Percentiles rank a stretch among this genome's conserved stretches.
These are phyloP conservation scores for Noctilio leporinus DNA, from an alignment of 2,113 vertebrate species.

Conservation along the genomic window DNA sequence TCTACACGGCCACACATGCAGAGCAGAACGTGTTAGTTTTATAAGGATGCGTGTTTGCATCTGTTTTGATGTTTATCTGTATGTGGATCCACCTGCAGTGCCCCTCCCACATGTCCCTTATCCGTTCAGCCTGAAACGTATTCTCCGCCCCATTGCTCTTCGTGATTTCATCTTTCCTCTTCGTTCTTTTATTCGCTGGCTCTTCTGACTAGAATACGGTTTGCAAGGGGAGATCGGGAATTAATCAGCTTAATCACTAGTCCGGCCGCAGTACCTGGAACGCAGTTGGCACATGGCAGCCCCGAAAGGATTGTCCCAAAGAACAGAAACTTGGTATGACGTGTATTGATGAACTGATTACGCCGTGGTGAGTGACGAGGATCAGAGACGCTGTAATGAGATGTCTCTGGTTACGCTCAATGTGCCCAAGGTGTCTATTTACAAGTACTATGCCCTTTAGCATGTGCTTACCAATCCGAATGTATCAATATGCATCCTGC, in stretches of 20 bases:
- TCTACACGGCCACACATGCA: too few relatives aligned
- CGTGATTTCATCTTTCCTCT: not conserved
- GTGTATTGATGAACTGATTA: not conserved
- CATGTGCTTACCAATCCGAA: not conserved
- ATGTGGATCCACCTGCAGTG: not conserved
- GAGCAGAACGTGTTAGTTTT: not conserved
- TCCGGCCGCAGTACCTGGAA: not conserved
- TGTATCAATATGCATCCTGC: too few relatives aligned
- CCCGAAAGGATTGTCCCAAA: not conserved
- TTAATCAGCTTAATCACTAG: not conserved
- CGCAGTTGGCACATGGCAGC: not conserved
- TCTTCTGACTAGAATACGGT: not conserved
- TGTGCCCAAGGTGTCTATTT: not conserved
- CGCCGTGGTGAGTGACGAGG: not conserved
- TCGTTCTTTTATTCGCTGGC: not conserved
- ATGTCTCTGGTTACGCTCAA: not conserved
- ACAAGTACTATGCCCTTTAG: too few relatives aligned
- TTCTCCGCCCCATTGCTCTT: not conserved
- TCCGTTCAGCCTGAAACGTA: not conserved
- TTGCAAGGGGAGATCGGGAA: not conserved
- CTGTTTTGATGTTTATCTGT: not conserved
- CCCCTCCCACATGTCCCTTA: not conserved
- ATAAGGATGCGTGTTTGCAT: not conserved
- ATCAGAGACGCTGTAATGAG: not conserved
- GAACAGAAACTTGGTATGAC: not conserved